Percentiles rank a stretch among this genome's conserved stretches.
These are phyloP conservation scores for Sebastes taczanowskii DNA, from an alignment of 2,797 vertebrate genomes.

Conservation along the genomic window DNA sequence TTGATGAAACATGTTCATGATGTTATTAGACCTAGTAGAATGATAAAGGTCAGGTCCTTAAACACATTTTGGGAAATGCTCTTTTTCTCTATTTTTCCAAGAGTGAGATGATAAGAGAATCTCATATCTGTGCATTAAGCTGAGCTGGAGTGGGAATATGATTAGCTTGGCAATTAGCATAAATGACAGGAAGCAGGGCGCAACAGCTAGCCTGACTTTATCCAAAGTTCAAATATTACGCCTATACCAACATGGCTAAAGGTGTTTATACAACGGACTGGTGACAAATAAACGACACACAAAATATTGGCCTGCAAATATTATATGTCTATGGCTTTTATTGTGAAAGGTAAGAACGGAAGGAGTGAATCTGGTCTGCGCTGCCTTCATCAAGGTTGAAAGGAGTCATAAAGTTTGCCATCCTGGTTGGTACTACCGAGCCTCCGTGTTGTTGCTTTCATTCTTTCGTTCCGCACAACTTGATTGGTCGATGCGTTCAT, in stretches of 20 bases:
- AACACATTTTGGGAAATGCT: not conserved
- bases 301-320: no score
- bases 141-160: not conserved
- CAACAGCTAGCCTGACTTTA: not conserved
- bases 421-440: no score
- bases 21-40: not conserved
- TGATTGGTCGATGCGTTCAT: no score
- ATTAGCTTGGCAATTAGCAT: not conserved
- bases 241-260: not conserved
- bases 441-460: no score
- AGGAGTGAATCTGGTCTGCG: no score
- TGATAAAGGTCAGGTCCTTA: not conserved
- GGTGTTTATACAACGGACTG: no score
- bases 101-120: not conserved
- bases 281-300: no score
- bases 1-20: not conserved
- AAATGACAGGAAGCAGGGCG: not conserved
- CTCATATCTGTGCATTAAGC: not conserved
- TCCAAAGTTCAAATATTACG: not conserved
- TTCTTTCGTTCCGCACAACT: no score
- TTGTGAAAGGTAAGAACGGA: no score
- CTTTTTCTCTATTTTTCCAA: not conserved
- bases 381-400: no score
- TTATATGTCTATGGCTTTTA: no score
- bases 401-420: no score